phyloP scores from a whole-genome alignment of 2,888 invertebrate genomes.

The Phortica okadai region DNA sequence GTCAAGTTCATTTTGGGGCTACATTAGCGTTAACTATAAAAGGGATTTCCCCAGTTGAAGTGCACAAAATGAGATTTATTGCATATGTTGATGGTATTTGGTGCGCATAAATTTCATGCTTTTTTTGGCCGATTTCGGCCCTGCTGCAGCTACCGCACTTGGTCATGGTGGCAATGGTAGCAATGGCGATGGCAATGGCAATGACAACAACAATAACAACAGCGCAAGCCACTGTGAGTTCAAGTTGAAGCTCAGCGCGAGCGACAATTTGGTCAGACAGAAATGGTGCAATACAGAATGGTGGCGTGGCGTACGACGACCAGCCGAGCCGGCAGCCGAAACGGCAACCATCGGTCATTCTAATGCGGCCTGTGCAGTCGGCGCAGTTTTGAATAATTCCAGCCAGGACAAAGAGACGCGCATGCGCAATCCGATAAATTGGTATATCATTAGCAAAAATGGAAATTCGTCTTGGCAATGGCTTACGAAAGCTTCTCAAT shows the following conservation, averaged over 20 bases:
- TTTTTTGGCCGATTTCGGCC: constrained; percentile 36
- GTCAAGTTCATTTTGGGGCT: constrained; percentile 76
- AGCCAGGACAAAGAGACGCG: neutral
- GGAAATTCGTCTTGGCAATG: constrained; percentile 21
- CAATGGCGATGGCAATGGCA: constrained; percentile 6
- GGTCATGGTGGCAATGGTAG: neutral
- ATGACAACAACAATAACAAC: neutral
- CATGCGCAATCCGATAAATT: constrained; percentile 22
- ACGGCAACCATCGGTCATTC: constrained; percentile 17
- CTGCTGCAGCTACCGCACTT: constrained; percentile 12
- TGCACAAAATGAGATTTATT: constrained; percentile 73
- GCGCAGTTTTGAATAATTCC: constrained; percentile 29
- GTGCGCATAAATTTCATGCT: constrained; percentile 57
- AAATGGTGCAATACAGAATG: constrained; percentile 21
- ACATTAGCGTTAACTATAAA: constrained; percentile 76
- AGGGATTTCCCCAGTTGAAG: constrained; percentile 61
- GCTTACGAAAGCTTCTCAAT: constrained; percentile 11
- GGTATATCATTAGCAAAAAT: constrained; percentile 31
- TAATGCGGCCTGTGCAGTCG: neutral
- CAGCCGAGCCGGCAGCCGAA: neutral
- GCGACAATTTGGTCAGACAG: constrained; percentile 13
- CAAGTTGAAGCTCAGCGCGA: neutral
- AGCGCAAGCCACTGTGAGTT: neutral
- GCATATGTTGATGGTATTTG: constrained; percentile 61
- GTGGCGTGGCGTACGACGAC: neutral